Conservation (phyloP, 2,797 vertebrate genomes). For the Poecilia gillii region DNA sequence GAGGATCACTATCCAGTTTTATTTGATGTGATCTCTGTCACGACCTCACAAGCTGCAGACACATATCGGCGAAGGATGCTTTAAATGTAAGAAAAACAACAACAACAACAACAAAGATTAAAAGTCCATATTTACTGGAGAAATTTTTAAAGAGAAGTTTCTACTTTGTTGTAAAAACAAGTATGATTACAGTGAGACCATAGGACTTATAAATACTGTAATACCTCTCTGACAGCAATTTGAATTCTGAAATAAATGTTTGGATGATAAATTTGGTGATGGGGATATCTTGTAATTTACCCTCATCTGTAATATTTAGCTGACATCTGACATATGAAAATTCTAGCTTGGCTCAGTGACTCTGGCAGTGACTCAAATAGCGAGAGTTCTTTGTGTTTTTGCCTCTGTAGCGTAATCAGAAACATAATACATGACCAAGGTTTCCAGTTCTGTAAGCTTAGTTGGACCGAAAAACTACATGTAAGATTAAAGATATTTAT, state of each 20-base stretch:
- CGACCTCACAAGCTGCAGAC: conserved; percentile 25
- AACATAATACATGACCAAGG: background rate
- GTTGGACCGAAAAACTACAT: background rate
- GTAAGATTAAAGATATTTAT: background rate
- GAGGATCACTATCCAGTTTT: conserved; percentile 29
- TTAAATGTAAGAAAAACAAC: background rate
- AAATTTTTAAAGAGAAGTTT: background rate
- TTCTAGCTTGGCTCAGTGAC: background rate
- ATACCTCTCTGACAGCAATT: background rate
- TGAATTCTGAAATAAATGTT: background rate
- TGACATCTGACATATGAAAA: background rate
- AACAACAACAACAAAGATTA: too few species aligned
- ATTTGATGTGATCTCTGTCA: conserved; percentile 17
- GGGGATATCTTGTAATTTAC: background rate
- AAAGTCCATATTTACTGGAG: background rate
- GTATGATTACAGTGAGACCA: background rate
- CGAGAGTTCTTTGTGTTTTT: background rate
- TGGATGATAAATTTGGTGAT: background rate
- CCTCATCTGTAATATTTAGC: background rate
- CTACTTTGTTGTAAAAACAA: background rate
- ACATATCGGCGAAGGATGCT: background rate
- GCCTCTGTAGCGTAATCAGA: background rate
- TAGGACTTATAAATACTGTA: background rate
- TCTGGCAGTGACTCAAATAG: background rate
- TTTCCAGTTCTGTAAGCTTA: background rate